Evolutionary conservation across 2,113 vertebrate species (phyloP).

Genomic region (Nerophis lumbriciformis): DNA sequence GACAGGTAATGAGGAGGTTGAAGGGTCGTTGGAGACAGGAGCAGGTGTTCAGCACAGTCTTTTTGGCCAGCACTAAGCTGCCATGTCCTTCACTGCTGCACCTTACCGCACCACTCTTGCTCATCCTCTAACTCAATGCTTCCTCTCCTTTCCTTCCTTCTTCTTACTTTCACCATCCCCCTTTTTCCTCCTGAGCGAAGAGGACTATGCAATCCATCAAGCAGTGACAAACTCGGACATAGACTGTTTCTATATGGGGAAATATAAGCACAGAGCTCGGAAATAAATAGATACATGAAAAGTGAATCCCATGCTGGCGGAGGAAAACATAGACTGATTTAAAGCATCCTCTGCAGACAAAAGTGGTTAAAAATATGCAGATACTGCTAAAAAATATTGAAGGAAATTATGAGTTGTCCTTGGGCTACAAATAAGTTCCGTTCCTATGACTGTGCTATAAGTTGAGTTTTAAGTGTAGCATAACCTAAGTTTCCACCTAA

Average conservation of each 20-base stretch:
- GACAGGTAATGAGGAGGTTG: conserved; percentile 74
- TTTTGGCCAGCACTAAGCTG: conserved; percentile 69
- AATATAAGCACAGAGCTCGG: conserved; percentile 51
- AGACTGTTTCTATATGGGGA: conserved; percentile 65
- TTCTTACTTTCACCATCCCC: conserved; percentile 28
- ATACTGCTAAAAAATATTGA: no score
- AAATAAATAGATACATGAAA: conserved; percentile 64
- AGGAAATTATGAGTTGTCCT: no score
- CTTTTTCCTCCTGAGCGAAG: conserved; percentile 52
- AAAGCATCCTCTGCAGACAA: conserved; percentile 38
- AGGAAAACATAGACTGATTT: conserved; percentile 58
- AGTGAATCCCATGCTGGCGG: conserved; percentile 50
- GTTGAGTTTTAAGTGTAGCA: no score
- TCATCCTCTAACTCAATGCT: conserved; percentile 37
- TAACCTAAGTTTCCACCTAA: no score
- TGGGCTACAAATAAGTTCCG: no score
- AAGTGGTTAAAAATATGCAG: not conserved
- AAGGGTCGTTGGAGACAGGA: conserved; percentile 71
- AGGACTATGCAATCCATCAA: conserved; percentile 67
- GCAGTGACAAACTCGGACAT: conserved; percentile 59
- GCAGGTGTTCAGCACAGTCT: conserved; percentile 74
- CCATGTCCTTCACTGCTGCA: conserved; percentile 70
- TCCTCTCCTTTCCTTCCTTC: conserved; percentile 34
- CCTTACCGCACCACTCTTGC: conserved; percentile 51
- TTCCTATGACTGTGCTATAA: no score